Evolutionary conservation across 1,140 invertebrate genomes (phyloP), one percentile per base, ranked within the genome.

Genomic region (Apocrypta bakeri): DNA sequence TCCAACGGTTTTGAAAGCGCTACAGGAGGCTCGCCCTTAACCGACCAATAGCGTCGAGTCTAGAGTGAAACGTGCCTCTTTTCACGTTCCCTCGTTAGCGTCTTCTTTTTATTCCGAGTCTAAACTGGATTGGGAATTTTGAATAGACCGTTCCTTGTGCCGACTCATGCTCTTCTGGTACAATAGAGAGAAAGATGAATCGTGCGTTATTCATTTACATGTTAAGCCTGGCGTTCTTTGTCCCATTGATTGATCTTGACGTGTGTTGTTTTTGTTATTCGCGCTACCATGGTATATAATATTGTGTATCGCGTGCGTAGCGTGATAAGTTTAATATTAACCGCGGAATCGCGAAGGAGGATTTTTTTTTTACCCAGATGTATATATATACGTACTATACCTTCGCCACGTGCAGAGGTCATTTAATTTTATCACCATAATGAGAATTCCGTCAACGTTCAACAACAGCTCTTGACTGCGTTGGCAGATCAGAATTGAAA

Each of bases 11-110:
- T 24, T 48, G n/a, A 42, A 48, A n/a, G 33, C 21, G 29, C 27
- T 33, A 1, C 21, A n/a, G 48, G 73, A 63, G 73, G 73, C 73
- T 76, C 73, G 73, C 42, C 73, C 73, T 76, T 63, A 21, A 27
- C 73, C 56, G 73, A 33, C 73, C 73, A 76, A 76, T 76, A 73
- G 37, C 40, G 71, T 37, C n/a, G 29, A n/a, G 48, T n/a, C 48
- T 56, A 6, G 17, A 17, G 3, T 17, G 17, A 56, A 21, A 56
- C 48, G 17, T 56, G 48, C 48, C 48, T 56, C 48, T 56, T 21
- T 56, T 56, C 63, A 29, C 25, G 63, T 66, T 25, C 17, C 48
- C 48, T n/a, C 48, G 24, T 66, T 14, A 14, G 56, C 56, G 33
- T 56, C 17, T 6, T 3, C 12, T 9, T 25, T 66, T 66, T 66